A percentile compares a stretch with the other conserved stretches of the same genome.
Conservation (phyloP, 2,888 invertebrate genomes). For the Nasonovia ribisnigri region DNA sequence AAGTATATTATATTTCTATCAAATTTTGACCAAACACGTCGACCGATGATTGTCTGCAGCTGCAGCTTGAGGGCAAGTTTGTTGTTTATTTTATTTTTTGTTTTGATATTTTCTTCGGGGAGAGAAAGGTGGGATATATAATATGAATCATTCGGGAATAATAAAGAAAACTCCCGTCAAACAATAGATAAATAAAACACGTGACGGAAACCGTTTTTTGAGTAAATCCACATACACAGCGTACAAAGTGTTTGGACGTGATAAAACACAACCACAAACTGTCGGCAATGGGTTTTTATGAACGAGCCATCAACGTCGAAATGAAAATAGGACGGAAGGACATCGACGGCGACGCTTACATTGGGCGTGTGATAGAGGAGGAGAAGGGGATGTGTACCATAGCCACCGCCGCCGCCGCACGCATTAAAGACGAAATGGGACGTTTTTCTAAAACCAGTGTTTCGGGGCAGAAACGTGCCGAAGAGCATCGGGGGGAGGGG, state of each 20-base stretch:
- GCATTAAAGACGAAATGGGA: not conserved
- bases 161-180: not conserved
- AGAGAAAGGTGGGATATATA: not conserved
- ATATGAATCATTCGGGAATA: not conserved
- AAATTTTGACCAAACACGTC: not conserved
- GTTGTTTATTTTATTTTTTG: not conserved
- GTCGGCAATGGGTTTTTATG: constrained; percentile 23
- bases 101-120: not conserved
- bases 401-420: too few relatives aligned
- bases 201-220: not conserved
- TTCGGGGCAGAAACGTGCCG: not conserved
- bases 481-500: not conserved
- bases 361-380: too few relatives aligned
- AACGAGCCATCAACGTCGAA: not conserved
- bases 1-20: not conserved
- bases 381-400: too few relatives aligned
- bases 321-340: constrained; percentile 14
- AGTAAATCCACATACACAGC: not conserved
- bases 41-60: not conserved
- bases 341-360: not conserved
- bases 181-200: not conserved
- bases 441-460: not conserved
- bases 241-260: not conserved
- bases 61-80: not conserved
- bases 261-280: not conserved